A percentile compares a stretch with the other conserved stretches of the same genome.
Evolutionary conservation across 2,113 vertebrate species (phyloP).

Genomic region (Turnix velox): DNA sequence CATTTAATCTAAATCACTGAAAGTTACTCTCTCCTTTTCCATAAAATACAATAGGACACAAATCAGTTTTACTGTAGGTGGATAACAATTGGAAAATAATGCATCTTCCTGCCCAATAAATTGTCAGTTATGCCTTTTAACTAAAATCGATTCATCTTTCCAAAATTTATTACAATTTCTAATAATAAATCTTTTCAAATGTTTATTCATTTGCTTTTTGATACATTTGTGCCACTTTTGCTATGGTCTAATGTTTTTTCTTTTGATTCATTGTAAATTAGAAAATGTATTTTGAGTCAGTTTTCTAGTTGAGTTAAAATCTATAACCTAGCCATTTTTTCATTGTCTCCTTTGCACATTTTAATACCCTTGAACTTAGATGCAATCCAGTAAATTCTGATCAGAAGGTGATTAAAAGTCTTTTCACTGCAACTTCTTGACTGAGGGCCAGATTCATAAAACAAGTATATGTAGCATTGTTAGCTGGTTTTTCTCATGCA

Average conservation of each 20-base stretch:
- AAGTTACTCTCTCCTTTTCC: conserved; percentile 97
- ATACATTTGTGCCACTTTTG: conserved; percentile 98
- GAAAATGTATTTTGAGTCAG: conserved; percentile 97
- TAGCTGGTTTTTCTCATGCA: background rate
- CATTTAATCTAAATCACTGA: conserved; percentile 99
- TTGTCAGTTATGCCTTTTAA: conserved; percentile 98
- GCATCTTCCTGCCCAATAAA: conserved; percentile 99
- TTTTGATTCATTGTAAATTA: conserved; percentile 95
- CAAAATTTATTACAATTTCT: conserved; percentile 95
- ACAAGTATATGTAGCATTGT: background rate
- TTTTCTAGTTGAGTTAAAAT: conserved; percentile 97
- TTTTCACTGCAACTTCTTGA: conserved; percentile 67
- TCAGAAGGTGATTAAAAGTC: conserved; percentile 73
- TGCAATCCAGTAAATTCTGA: conserved; percentile 72
- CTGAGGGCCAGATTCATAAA: conserved; percentile 62
- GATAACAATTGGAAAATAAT: conserved; percentile 99
- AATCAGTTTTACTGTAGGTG: conserved; percentile 98
- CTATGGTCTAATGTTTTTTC: conserved; percentile 97
- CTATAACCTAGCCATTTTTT: conserved; percentile 74
- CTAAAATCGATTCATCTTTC: conserved; percentile 98
- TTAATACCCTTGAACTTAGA: conserved; percentile 83
- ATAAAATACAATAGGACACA: conserved; percentile 99
- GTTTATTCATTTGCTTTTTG: conserved; percentile 99
- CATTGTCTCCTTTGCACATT: conserved; percentile 75
- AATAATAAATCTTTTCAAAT: conserved; percentile 98